A percentile compares a stretch with the other conserved stretches of the same genome.
Evolutionary conservation across 92 coral and sea anemone species (phyloP).

Genomic region (Ricordea florida): DNA sequence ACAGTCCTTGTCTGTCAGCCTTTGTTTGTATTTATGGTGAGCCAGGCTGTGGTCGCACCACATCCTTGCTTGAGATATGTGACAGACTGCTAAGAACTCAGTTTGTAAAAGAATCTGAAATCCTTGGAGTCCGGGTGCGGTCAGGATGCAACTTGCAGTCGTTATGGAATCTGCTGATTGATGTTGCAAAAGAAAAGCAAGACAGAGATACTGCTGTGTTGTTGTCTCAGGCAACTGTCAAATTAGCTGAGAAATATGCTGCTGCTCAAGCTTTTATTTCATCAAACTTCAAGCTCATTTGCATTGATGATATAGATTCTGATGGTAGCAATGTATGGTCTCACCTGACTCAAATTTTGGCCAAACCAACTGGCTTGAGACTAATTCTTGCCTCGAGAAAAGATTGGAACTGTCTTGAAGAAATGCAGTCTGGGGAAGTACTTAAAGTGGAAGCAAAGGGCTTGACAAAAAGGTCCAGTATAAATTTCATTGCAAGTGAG

Average conservation of each 20-base stretch:
- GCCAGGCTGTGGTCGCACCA: slow-evolving; percentile 90
- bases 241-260: slow-evolving; percentile 40
- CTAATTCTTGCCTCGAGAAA: slow-evolving; percentile 4
- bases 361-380: slow-evolving; percentile 19
- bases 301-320: slow-evolving; percentile 69
- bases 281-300: slow-evolving; percentile 63
- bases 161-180: slow-evolving; percentile 68
- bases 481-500: neutral
- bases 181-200: slow-evolving; percentile 62
- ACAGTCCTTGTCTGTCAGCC: neutral
- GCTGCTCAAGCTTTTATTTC: slow-evolving; percentile 41
- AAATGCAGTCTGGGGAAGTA: neutral
- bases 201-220: slow-evolving; percentile 58
- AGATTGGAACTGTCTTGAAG: neutral
- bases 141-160: slow-evolving; percentile 48
- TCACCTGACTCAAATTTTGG: slow-evolving; percentile 50
- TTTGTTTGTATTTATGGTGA: slow-evolving; percentile 57
- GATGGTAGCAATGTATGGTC: slow-evolving; percentile 44
- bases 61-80: slow-evolving; percentile 64
- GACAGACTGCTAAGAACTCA: slow-evolving; percentile 23
- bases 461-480: neutral
- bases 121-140: slow-evolving; percentile 52
- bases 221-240: slow-evolving; percentile 53
- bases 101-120: slow-evolving; percentile 32
- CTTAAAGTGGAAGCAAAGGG: slow-evolving; percentile 44